phyloP scores from a whole-genome alignment of 2,113 vertebrate genomes.

The Chaenocephalus aceratus region DNA sequence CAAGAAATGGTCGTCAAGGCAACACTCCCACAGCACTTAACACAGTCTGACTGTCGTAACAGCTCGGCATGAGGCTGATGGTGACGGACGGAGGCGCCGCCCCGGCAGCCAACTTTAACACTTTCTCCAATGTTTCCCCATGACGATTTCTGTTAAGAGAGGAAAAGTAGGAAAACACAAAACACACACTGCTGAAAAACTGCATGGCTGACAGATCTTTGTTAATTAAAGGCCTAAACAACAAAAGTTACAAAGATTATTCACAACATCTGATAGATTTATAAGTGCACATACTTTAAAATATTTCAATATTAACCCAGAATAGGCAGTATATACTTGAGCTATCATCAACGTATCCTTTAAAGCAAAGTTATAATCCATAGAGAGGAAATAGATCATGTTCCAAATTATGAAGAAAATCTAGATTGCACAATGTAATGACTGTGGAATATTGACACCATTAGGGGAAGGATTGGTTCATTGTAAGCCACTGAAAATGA shows the following conservation, averaged over 20 bases:
- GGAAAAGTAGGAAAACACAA: background rate
- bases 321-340: background rate
- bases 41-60: slow-evolving; percentile 38
- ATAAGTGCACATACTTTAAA: background rate
- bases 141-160: slow-evolving; percentile 9
- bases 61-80: slow-evolving; percentile 26
- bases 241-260: background rate
- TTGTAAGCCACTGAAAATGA: too few relatives aligned
- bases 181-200: background rate
- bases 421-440: too few relatives aligned
- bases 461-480: too few relatives aligned
- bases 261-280: background rate
- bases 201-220: background rate
- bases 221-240: background rate
- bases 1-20: slow-evolving; percentile 58
- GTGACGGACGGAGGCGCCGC: background rate
- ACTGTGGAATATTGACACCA: too few relatives aligned
- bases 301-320: background rate
- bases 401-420: too few relatives aligned
- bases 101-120: slow-evolving; percentile 24
- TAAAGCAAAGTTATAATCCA: background rate
- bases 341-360: background rate
- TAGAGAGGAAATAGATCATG: too few relatives aligned
- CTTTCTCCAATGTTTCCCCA: slow-evolving; percentile 21
- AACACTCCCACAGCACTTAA: slow-evolving; percentile 61